Percentiles rank a stretch among this genome's conserved stretches.
Evolutionary conservation across 2,888 invertebrate species (phyloP).

Genomic region (Maniola hyperantus): DNA sequence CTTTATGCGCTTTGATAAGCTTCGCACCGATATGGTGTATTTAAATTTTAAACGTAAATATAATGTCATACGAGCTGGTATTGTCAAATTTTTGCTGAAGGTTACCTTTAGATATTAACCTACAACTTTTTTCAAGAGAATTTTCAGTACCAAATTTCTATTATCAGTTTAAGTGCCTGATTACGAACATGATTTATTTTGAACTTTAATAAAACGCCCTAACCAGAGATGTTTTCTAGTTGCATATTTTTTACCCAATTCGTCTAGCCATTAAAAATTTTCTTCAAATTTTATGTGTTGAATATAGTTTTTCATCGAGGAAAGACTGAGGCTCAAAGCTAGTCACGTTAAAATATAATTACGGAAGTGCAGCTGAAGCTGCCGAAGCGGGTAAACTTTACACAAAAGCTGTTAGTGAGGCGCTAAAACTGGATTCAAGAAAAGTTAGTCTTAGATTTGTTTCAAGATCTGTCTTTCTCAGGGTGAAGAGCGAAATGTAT

Average conservation of each 20-base stretch:
- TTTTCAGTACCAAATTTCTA: too few relatives aligned
- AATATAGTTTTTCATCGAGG: not conserved
- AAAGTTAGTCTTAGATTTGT: slow-evolving; percentile 60
- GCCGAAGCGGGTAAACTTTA: slow-evolving; percentile 32
- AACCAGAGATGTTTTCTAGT: too few relatives aligned
- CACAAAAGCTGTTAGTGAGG: slow-evolving; percentile 41
- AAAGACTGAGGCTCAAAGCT: not conserved
- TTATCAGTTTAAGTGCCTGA: too few relatives aligned
- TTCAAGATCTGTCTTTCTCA: slow-evolving; percentile 56
- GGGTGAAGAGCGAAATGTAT: slow-evolving; percentile 20
- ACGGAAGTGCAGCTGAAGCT: slow-evolving; percentile 14
- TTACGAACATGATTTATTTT: too few relatives aligned
- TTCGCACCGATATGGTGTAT: slow-evolving; percentile 1
- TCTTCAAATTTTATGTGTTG: too few relatives aligned
- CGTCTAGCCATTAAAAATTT: too few relatives aligned
- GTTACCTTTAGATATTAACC: too few relatives aligned
- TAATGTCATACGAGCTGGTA: too few relatives aligned
- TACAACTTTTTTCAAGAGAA: too few relatives aligned
- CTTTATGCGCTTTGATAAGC: slow-evolving; percentile 11
- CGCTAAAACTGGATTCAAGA: slow-evolving; percentile 45
- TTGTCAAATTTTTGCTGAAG: too few relatives aligned
- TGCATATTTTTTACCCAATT: too few relatives aligned
- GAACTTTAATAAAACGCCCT: too few relatives aligned
- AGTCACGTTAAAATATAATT: slow-evolving; percentile 13
- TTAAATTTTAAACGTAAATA: not conserved